phyloP scores from a whole-genome alignment of 2,797 vertebrate genomes.

The Urosaurus nigricauda region DNA sequence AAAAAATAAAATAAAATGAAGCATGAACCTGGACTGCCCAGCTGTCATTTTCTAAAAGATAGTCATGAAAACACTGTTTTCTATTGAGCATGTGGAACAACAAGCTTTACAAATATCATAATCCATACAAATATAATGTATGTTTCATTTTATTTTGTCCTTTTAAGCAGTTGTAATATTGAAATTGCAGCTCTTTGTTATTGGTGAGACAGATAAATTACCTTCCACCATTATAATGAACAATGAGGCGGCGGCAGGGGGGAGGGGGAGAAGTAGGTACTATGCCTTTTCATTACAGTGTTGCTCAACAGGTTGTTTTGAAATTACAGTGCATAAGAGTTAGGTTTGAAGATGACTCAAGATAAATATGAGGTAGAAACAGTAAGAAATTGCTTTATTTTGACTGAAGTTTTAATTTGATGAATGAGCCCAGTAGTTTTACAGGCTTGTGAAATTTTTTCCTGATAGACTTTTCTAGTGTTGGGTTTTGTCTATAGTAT shows the following conservation, averaged over 20 bases:
- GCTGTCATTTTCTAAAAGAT: not conserved
- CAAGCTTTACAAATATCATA: too few relatives aligned
- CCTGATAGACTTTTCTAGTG: not conserved
- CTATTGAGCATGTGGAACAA: too few relatives aligned
- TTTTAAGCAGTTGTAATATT: constrained; percentile 43
- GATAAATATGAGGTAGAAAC: not conserved
- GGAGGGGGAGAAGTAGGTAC: not conserved
- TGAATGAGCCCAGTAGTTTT: not conserved
- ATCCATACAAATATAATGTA: too few relatives aligned
- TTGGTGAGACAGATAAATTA: not conserved
- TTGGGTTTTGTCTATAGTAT: not conserved
- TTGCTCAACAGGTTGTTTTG: not conserved
- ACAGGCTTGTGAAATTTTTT: not conserved
- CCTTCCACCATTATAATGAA: not conserved
- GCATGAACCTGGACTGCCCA: constrained; percentile 30
- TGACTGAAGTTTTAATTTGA: not conserved
- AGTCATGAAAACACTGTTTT: too few relatives aligned
- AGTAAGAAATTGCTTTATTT: not conserved
- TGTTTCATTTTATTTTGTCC: constrained; percentile 22
- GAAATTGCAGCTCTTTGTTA: not conserved
- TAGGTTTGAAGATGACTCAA: not conserved
- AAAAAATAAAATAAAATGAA: not conserved
- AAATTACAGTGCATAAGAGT: not conserved
- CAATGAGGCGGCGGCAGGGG: too few relatives aligned
- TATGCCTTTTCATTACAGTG: not conserved